Base-by-base conservation (phyloP, 2,888 invertebrate species). In the Sesia bembeciformis region DNA sequence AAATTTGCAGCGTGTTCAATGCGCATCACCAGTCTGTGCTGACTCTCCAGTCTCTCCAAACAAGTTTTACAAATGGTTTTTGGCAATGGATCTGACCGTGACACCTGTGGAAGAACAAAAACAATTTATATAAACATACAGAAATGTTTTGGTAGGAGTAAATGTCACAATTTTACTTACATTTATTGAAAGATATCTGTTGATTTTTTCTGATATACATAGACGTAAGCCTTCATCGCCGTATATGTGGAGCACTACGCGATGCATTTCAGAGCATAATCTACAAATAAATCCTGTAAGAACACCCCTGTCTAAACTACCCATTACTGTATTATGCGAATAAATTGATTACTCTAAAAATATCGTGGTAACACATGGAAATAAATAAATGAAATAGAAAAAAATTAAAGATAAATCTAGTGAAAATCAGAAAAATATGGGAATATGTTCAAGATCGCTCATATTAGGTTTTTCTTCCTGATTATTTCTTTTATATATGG, bases 201-300 rank as follows among this genome's bases (percentile, higher is more conserved):
- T 93, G 68, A 96, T 94, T 91, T 96, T 95, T 69, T 94, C 93
- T 41, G 95, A 93, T 62, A 96, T 90, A 70, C 92, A 91, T 74
- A 95, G 88, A 69, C 93, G 92, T 74, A 92, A 91, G 53, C 95
- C 96, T 85, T 94, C 94, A 66, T 94, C 93, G 49, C 95, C 94
- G 76, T 95, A 96, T 64, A 96, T 94, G 77, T 96, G 96, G 65
- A 96, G 93, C 55, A 96, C 96, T 69, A 93, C 93, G 74, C 93
- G 92, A 82, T 95, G 95, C 93, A 95, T 94, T 90, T 95, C 95
- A 41, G 95, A 95, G 80, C 96, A 96, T 58, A 96, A 90, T 72
- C 96, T 92, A 84, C 96, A 96, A 72, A 96, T 93, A 87, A 95
- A 96, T 63, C 96, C 96, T 53, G 95, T 94, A 70, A 95, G 92